Base-by-base conservation (phyloP, 2,888 invertebrate genomes). In the Agrochola macilenta region DNA sequence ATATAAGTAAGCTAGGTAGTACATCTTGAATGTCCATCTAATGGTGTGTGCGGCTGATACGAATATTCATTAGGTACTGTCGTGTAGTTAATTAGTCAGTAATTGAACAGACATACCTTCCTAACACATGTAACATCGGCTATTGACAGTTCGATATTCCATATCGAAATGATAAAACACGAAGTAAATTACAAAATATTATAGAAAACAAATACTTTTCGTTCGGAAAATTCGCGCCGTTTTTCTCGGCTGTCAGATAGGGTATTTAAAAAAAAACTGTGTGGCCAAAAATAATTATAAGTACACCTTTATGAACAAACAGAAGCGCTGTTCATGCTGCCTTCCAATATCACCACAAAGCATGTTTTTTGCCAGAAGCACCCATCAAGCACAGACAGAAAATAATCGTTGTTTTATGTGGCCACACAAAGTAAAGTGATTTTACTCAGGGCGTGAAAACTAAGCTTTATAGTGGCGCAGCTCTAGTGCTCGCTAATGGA, bases 401-500 rank as follows among this genome's bases (percentile, higher is more conserved):
- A 74, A 63, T 74, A 78, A 83, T 84, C 63, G 72, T 72, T 65
- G 72, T 70, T 75, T 78, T 79, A 64, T 70, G 64, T 60, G 35
- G 64, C 49, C 14, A 69, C 78, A 75, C 78, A 71, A 77, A 77
- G 83, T 78, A 75, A 84, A 81, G 81, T 78, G 83, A 84, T 78
- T 84, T 81, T 63, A 79, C 73, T 65, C 35, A 17, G 66, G 57
- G 84, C 73, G 83, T 78, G 78, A 81, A 64, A 64, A 64, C 78
- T 78, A 81, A 78, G 84, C 84, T 79, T 79, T 82, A 76, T 58
- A 81, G 83, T 76, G 71, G 75, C 23, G 68, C 73, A 69, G 52
- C 82, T 79, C 60, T 69, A 72, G 69, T 79, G 70, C 52, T 60
- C 54, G 54, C 73, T 84, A 84, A 84, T 84, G 84, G 84, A 84